Base-by-base conservation (phyloP, 2,888 invertebrate species). In the Ligdia adustata region DNA sequence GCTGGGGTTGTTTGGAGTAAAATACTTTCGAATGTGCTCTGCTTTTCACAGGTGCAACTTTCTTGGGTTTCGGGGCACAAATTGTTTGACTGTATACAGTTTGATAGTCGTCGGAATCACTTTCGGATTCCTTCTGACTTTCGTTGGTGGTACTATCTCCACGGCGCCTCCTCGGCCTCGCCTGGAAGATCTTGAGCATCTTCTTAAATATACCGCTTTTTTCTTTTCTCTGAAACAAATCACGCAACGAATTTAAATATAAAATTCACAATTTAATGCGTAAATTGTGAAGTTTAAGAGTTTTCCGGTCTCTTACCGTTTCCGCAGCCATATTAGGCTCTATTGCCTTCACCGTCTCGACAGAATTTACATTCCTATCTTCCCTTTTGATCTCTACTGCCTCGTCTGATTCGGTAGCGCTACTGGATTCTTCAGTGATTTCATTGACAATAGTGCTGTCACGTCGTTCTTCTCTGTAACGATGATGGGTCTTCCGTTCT, bases 101-200 rank as follows among this genome's bases (percentile, higher is more conserved):
- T 49, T 74, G 70, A 53, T 80, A 79, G 35, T 79, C 78, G 11
- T 80, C 82, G 0, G 79, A 78, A 43, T 79, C 76, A 31, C 63
- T 74, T 9, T 66, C 73, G n/a, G 54, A 57, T 38, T 49, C 2
- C 48, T 40, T 12, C 46, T 46, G 9, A 27, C 45, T 11, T 50
- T 55, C 14, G 39, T 55, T 13, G 27, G 5, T 11, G n/a, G 2
- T 18, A 27, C 24, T 52, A 24, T 13, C 49, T 38, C 32, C 38
- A n/a, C 22, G 55, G 16, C 34, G 54, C 31, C 38, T 61, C 26
- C 55, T 62, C 15, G 63, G 66, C 45, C 63, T 78, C 3, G 63
- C 55, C 14, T 73, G 76, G 41, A 85, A 81, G 4, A 79, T 72
- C 20, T 73, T 68, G 3, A 83, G 60, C 69, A 87, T 72, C 56